Conservation (phyloP, 2,113 vertebrate genomes). For the human region DNA sequence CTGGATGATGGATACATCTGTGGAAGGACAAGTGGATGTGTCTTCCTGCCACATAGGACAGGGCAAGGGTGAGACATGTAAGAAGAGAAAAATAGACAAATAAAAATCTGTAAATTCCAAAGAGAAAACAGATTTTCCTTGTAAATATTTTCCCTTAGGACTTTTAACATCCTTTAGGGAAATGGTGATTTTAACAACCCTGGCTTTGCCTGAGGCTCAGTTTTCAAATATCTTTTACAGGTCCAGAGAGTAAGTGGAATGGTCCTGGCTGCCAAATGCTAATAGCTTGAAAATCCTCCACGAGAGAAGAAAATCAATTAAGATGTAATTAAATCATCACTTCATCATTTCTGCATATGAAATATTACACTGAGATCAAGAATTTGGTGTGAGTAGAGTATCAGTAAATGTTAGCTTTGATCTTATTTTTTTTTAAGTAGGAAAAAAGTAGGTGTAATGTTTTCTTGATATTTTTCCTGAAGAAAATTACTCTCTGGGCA, state of each 20-base stretch:
- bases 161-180: constrained; percentile 44
- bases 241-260: neutral
- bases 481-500: neutral
- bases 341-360: neutral
- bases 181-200: constrained; percentile 56
- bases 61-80: neutral
- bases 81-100: constrained; percentile 73
- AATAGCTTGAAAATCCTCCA: constrained; percentile 43
- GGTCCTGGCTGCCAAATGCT: neutral
- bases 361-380: neutral
- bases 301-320: neutral
- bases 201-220: neutral
- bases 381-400: constrained; percentile 9
- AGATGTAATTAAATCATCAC: constrained; percentile 40
- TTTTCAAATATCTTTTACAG: constrained; percentile 72
- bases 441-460: neutral
- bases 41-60: constrained; percentile 25
- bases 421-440: neutral
- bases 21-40: neutral
- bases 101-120: constrained; percentile 64
- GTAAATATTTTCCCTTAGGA: constrained; percentile 59
- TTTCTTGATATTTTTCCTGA: constrained; percentile 10
- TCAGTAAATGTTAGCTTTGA: neutral
- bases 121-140: constrained; percentile 67
- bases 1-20: neutral